Evolutionary conservation across 2,888 invertebrate genomes (phyloP).

Genomic region (Apamea sordens): DNA sequence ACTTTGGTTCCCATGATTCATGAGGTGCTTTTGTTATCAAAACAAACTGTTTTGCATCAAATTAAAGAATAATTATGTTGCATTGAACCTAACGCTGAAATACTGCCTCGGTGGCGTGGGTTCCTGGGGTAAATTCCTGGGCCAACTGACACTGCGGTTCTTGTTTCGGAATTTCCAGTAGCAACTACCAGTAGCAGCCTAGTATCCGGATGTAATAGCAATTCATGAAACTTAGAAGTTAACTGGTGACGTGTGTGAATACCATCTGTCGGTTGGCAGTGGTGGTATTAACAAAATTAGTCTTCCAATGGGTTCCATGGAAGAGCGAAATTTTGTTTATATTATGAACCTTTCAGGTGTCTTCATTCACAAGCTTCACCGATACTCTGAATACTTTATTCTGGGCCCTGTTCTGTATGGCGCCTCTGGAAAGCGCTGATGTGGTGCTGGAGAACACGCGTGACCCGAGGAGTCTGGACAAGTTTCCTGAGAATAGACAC

Average conservation of each 20-base stretch:
- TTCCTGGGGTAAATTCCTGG: too few relatives aligned
- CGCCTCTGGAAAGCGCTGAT: conserved; percentile 91
- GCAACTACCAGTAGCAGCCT: too few relatives aligned
- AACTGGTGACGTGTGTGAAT: too few relatives aligned
- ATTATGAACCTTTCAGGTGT: conserved; percentile 79
- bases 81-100: conserved; percentile 16
- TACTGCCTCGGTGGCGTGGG: not conserved
- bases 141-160: not conserved
- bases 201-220: not conserved
- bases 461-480: conserved; percentile 67
- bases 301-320: not conserved
- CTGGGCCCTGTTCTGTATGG: conserved; percentile 93
- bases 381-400: conserved; percentile 92
- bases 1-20: conserved; percentile 62
- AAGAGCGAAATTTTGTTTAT: not conserved
- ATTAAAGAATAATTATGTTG: conserved; percentile 21
- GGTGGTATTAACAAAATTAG: too few relatives aligned
- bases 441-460: conserved; percentile 91
- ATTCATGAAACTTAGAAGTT: not conserved
- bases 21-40: conserved; percentile 52
- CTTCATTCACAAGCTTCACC: conserved; percentile 90
- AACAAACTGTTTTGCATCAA: conserved; percentile 40
- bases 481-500: conserved; percentile 90
- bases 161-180: not conserved
- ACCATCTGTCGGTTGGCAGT: not conserved